Percentiles rank a stretch among this genome's conserved stretches.
Conservation (phyloP, 2,888 invertebrate genomes). For the Tipula confusa region DNA sequence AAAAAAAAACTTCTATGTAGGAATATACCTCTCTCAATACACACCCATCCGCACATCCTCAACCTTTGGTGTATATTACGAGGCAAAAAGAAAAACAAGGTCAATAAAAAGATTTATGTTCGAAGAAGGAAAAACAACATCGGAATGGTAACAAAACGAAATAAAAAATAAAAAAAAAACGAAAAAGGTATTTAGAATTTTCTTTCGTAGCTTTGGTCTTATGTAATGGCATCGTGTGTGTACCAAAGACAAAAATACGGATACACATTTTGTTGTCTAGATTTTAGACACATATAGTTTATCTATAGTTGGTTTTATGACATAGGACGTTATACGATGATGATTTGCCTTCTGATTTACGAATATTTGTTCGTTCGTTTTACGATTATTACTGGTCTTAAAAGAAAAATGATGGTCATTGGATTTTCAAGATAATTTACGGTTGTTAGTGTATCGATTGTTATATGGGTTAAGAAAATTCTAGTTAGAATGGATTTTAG, state of each 20-base stretch:
- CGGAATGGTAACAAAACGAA: neutral
- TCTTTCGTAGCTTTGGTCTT: neutral
- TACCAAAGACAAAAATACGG: neutral
- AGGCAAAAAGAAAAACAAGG: neutral
- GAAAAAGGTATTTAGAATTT: neutral
- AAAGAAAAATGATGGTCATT: neutral
- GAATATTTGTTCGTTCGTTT: constrained; percentile 3
- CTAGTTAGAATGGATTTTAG: too few species aligned
- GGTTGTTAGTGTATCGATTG: neutral
- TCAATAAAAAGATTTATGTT: constrained; percentile 25
- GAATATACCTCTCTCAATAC: neutral
- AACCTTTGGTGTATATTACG: neutral
- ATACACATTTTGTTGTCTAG: constrained; percentile 8
- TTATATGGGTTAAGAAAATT: neutral
- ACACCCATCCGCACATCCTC: neutral
- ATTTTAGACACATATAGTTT: neutral
- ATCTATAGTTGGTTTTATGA: neutral
- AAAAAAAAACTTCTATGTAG: neutral
- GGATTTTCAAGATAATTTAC: neutral
- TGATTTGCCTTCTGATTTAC: neutral
- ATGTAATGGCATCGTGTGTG: neutral
- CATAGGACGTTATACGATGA: neutral
- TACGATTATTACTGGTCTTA: neutral
- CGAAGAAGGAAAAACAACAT: neutral
- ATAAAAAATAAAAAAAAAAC: neutral